phyloP scores from a whole-genome alignment of 2,888 invertebrate genomes.

The Lordiphosa fenestrarum region DNA sequence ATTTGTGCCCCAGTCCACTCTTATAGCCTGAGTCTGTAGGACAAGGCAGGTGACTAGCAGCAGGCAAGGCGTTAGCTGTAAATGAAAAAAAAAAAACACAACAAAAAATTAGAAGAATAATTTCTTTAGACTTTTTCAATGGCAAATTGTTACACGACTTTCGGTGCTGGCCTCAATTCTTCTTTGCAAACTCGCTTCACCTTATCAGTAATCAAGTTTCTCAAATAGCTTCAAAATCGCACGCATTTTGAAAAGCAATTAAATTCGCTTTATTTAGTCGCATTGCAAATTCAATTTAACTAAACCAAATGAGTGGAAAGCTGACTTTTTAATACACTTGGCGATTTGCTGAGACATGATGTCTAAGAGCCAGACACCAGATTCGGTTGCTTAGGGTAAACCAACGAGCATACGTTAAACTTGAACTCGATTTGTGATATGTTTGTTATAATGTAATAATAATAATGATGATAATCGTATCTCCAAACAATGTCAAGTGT shows the following conservation, averaged over 20 bases:
- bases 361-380: no score
- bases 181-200: conserved; percentile 44
- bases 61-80: conserved; percentile 62
- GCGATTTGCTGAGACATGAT: no score
- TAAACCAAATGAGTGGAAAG: background rate
- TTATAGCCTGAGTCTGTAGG: conserved; percentile 81
- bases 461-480: conserved; percentile 42
- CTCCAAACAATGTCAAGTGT: conserved; percentile 67
- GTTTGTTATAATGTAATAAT: conserved; percentile 39
- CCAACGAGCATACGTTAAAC: no score
- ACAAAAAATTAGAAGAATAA: no score
- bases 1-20: conserved; percentile 84
- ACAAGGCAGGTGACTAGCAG: conserved; percentile 76
- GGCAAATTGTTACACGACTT: conserved; percentile 30
- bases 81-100: no score
- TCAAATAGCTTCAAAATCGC: conserved; percentile 24
- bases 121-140: conserved; percentile 27
- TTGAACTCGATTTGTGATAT: conserved; percentile 55
- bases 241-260: conserved; percentile 46
- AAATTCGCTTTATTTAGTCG: conserved; percentile 69
- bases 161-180: conserved; percentile 35
- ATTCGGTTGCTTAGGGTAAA: no score
- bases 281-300: conserved; percentile 27
- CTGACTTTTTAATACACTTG: no score
- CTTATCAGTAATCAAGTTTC: conserved; percentile 34